Percentiles rank a stretch among this genome's conserved stretches.
These are phyloP conservation scores for Tylochromis polylepis DNA, from an alignment of 2,113 vertebrate genomes.

Conservation along the genomic window DNA sequence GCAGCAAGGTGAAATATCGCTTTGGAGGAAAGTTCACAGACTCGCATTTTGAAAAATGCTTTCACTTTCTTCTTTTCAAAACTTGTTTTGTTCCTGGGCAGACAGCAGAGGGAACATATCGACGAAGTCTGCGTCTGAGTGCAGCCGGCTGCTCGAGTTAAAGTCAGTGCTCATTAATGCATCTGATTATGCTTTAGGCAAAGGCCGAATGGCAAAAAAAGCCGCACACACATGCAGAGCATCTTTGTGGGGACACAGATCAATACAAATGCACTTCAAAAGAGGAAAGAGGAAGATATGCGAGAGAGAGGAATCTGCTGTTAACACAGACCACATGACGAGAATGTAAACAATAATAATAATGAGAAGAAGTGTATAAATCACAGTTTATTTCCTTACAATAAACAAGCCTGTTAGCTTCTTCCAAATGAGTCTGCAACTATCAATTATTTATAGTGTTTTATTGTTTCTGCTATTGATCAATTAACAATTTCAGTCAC, in stretches of 20 bases:
- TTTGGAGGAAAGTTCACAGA: slow-evolving; percentile 18
- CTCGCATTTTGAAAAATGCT: slow-evolving; percentile 39
- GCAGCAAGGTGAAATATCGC: slow-evolving; percentile 27
- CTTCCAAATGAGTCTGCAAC: not conserved
- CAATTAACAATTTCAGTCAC: not conserved
- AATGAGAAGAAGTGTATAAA: not conserved
- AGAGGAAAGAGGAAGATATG: slow-evolving; percentile 36
- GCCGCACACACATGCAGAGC: not conserved
- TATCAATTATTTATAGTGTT: not conserved
- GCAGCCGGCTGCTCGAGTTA: slow-evolving; percentile 45
- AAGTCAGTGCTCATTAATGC: slow-evolving; percentile 66
- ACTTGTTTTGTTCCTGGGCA: slow-evolving; percentile 51
- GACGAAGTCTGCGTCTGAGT: slow-evolving; percentile 59
- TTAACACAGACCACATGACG: slow-evolving; percentile 1
- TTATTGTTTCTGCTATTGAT: not conserved
- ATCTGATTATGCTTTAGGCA: slow-evolving; percentile 56
- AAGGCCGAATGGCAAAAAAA: slow-evolving; percentile 26
- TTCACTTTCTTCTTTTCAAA: slow-evolving; percentile 14
- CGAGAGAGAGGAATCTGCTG: slow-evolving; percentile 19
- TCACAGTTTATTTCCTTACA: not conserved
- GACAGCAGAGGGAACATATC: slow-evolving; percentile 45
- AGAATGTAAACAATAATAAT: slow-evolving; percentile 10
- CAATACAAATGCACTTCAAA: slow-evolving; percentile 53
- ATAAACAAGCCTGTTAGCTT: not conserved
- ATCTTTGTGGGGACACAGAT: slow-evolving; percentile 48